Percentiles rank a stretch among this genome's conserved stretches.
Evolutionary conservation across 1,140 invertebrate species (phyloP).

Genomic region (Harlomillsia oculata): DNA sequence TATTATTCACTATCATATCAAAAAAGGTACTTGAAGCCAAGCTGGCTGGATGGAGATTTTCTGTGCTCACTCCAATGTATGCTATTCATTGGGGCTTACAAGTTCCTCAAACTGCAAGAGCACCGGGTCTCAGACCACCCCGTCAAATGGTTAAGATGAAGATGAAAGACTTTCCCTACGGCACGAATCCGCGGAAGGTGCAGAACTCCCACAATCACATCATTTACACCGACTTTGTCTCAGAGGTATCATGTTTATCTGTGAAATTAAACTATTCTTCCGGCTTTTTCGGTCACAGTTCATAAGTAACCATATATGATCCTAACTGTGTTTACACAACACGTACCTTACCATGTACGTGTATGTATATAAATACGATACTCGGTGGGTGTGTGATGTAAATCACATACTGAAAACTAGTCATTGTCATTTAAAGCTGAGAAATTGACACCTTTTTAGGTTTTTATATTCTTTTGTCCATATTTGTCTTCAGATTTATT

Average conservation of each 20-base stretch:
- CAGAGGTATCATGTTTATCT: conserved; percentile 15
- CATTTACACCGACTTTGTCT: conserved; percentile 31
- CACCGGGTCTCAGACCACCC: neutral
- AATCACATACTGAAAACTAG: too few relatives aligned
- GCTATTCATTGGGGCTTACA: conserved; percentile 41
- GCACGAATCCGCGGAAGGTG: conserved; percentile 13
- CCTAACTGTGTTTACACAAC: neutral
- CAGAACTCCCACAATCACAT: conserved; percentile 30
- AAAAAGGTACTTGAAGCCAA: conserved; percentile 43
- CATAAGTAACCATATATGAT: neutral
- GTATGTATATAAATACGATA: neutral
- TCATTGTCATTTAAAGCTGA: too few relatives aligned
- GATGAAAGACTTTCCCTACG: conserved; percentile 8
- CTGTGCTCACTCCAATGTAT: conserved; percentile 43
- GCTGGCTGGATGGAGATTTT: conserved; percentile 42
- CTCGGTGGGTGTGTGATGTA: too few relatives aligned
- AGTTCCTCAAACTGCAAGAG: conserved; percentile 24
- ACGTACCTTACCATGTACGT: neutral
- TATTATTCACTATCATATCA: too few relatives aligned
- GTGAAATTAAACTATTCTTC: neutral
- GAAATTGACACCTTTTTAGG: too few relatives aligned
- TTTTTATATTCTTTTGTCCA: too few relatives aligned
- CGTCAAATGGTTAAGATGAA: conserved; percentile 15
- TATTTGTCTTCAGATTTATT: too few relatives aligned
- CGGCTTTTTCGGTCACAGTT: neutral